Base-by-base conservation (phyloP, 2,797 vertebrate species). In the Sebastes steindachneri region DNA sequence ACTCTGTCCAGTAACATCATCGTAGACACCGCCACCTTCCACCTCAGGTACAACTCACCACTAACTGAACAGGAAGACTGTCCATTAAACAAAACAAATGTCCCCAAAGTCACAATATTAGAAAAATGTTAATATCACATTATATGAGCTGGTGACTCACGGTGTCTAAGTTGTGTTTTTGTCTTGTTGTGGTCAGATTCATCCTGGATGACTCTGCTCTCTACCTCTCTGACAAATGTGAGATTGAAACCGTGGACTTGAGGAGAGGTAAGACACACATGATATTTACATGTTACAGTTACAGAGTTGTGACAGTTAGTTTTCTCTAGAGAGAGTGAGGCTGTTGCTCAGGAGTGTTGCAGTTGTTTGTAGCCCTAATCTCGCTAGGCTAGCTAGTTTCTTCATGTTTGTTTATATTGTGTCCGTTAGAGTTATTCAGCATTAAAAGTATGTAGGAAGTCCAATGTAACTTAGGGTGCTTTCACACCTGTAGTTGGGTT, bases 1-100 rank as follows among this genome's bases (percentile, higher is more conserved):
- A 97, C 97, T 48, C 92, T 98, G 64, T 98, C 97, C 79, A 98
- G 97, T 82, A 98, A 98, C 79, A 98, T 98, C 77, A 96, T 98
- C 29, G 96, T 98, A 71, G 97, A 98, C 89, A 98, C 97, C 0
- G 96, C 97, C 1, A 97, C 97, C 78, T 98, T 98, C 90, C 96
- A 98, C 90, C 97, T 98, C 92, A 97, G 97, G 97, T 98, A 95
- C 59, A 37, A 10, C 7, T 66, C 14, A 62, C 28, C 55, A 14
- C 45, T 5, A 21, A 8, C 41, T 54, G 3, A 9, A 23, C 26
- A 1, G 9, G 3, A 48, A 14, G 8, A 12, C 14, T 55, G 5
- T 37, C 11, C 6, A 45, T 23, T 60, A 31, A 63, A 41, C 21
- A 10, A 33, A 68, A 37, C 15, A 63, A 45, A 25, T 10, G 7